A percentile compares a stretch with the other conserved stretches of the same genome.
These are phyloP conservation scores for Patella pellucida DNA, from an alignment of 2,888 invertebrate genomes.

Conservation along the genomic window DNA sequence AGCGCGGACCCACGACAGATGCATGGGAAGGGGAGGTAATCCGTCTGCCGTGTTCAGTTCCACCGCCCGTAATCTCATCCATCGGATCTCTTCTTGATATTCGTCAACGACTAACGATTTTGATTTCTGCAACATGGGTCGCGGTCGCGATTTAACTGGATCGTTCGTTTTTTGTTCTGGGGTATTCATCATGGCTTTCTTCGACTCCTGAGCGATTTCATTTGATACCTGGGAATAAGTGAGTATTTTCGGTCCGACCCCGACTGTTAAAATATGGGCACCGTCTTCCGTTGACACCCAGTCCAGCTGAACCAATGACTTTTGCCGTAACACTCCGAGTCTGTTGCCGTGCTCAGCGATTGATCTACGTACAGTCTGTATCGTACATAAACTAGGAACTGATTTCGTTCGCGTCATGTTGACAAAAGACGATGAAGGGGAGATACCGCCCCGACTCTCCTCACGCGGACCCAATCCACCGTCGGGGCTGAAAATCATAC, in stretches of 20 bases:
- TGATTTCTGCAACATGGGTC: constrained; percentile 83
- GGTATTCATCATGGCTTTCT: constrained; percentile 33
- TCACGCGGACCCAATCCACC: constrained; percentile 9
- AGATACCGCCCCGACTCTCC: constrained; percentile 32
- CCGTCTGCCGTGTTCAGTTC: constrained; percentile 94
- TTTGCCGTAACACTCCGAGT: constrained; percentile 57
- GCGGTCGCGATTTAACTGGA: constrained; percentile 23
- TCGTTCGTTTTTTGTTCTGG: constrained; percentile 25
- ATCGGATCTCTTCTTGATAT: constrained; percentile 90
- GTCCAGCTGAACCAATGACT: constrained; percentile 88
- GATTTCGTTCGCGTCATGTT: constrained; percentile 55
- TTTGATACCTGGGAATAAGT: constrained; percentile 89
- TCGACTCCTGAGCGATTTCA: constrained; percentile 90
- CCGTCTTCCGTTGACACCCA: constrained; percentile 99
- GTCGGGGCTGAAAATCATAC: constrained; percentile 44
- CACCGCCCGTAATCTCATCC: constrained; percentile 95
- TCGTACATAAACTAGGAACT: constrained; percentile 66
- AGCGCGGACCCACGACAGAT: constrained; percentile 98
- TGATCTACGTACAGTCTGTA: constrained; percentile 55
- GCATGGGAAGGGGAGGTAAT: constrained; percentile 96
- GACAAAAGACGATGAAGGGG: constrained; percentile 43
- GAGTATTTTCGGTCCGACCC: constrained; percentile 83
- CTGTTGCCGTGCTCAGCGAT: constrained; percentile 47
- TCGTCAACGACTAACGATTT: constrained; percentile 91
- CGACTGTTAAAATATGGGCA: constrained; percentile 96